These are phyloP conservation scores for Ameiurus melas DNA, from an alignment of 2,113 vertebrate species.

Conservation along the genomic window DNA sequence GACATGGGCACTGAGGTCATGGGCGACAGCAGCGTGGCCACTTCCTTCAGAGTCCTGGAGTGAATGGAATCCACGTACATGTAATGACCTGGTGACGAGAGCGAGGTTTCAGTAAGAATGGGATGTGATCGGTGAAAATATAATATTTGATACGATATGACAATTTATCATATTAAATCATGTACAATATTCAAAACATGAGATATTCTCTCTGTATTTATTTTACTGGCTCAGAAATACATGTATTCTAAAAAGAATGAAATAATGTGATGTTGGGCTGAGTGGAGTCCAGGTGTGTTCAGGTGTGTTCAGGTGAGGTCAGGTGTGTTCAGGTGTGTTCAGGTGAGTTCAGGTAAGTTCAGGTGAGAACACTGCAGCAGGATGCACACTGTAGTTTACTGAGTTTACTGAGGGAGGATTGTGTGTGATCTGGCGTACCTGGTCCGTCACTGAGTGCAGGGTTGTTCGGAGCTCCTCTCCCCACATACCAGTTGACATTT, in stretches of 20 bases:
- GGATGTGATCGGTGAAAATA: not conserved
- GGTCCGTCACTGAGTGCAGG: constrained; percentile 77
- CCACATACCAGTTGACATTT: constrained; percentile 94
- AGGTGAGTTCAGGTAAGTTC: too few relatives aligned
- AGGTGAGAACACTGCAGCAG: too few relatives aligned
- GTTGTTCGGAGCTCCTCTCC: constrained; percentile 76
- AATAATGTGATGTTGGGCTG: too few relatives aligned
- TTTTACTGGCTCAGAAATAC: too few relatives aligned
- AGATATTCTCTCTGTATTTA: too few relatives aligned
- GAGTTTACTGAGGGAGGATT: not conserved
- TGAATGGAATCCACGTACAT: constrained; percentile 94
- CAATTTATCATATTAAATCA: not conserved
- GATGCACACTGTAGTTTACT: too few relatives aligned
- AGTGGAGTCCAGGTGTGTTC: too few relatives aligned
- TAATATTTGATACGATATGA: not conserved
- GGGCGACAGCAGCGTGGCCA: constrained; percentile 88
- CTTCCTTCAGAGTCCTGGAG: constrained; percentile 86
- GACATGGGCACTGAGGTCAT: constrained; percentile 79
- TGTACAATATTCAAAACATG: not conserved
- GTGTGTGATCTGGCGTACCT: constrained; percentile 68
- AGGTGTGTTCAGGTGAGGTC: too few relatives aligned
- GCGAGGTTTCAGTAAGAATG: not conserved
- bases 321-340: too few relatives aligned
- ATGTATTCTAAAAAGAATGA: too few relatives aligned
- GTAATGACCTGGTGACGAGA: constrained; percentile 79